These are phyloP conservation scores for Nymphalis urticae DNA, from an alignment of 2,888 invertebrate species.

Conservation along the genomic window DNA sequence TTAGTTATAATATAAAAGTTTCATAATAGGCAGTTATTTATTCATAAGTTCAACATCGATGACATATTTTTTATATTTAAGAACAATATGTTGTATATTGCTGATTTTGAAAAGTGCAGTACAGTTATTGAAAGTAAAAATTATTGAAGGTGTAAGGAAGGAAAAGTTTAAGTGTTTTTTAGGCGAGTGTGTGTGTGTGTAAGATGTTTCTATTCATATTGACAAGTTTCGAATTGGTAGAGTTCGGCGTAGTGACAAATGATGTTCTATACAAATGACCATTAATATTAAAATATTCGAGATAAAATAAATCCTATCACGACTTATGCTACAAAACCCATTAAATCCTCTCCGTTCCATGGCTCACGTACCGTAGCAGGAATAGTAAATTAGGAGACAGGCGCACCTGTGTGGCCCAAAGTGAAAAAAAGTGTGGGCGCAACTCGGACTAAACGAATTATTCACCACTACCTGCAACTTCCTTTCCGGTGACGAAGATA, in stretches of 20 bases:
- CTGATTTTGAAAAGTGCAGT: no score
- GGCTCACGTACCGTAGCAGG: constrained; percentile 61
- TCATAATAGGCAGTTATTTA: no score
- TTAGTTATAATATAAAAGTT: no score
- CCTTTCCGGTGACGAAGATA: constrained; percentile 46
- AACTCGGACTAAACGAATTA: constrained; percentile 80
- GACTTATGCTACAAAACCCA: constrained; percentile 59
- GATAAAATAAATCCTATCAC: constrained; percentile 48
- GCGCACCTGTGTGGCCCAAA: constrained; percentile 78
- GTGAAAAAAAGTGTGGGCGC: constrained; percentile 74
- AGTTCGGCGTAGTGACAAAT: constrained; percentile 35
- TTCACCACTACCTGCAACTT: constrained; percentile 77
- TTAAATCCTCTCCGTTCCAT: constrained; percentile 50
- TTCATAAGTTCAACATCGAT: no score
- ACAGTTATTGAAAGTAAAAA: no score
- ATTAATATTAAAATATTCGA: constrained; percentile 43
- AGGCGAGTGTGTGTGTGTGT: neutral
- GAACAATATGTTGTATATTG: no score
- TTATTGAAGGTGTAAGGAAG: no score
- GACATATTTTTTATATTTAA: no score
- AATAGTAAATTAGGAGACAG: constrained; percentile 75
- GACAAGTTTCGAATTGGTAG: constrained; percentile 18
- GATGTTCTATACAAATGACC: constrained; percentile 32
- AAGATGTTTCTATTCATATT: constrained; percentile 21
- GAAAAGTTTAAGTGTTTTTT: neutral